Evolutionary conservation across 2,113 vertebrate genomes (phyloP), one percentile per base, ranked within the genome.

Genomic region (Myrmecophaga tridactyla): DNA sequence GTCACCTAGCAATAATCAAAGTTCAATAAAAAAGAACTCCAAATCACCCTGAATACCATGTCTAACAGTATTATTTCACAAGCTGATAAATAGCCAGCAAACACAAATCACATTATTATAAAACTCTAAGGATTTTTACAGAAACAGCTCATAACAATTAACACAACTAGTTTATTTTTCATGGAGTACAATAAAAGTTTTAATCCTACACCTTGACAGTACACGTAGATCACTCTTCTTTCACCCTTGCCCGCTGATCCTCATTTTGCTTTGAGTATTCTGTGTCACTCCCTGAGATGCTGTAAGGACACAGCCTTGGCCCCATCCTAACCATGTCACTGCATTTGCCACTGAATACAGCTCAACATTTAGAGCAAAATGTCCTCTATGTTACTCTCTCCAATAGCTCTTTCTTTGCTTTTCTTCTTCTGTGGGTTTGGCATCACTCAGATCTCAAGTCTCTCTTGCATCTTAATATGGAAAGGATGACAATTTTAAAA

Each of bases 1-100:
- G 25, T 63, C 65, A 92, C 77, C 46, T 23, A 93, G 43, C n/a
- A 34, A 85, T 72, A 87, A 89, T 11, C 87, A 92, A 96, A 88
- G 46, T 46, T 92, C 58, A 31, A 20, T 92, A 73, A 73, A 51
- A 85, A 72, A 60, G 67, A 85, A 18, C 31, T 17, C 13, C 9
- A 53, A 21, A 53, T 78, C 65, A 58, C 43, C 36, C 60, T 85
- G 43, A 46, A 77, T 78, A 63, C 8, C 17, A 90, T 31, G 17
- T 43, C 14, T 43, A 73, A 93, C 6, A 41, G 2, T 3, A 6
- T 36, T 56, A 67, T 67, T 96, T 93, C 81, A 92, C n/a, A 82
- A 65, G 53, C n/a, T 89, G 23, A 94, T 76, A 23, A 67, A 89
- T 25, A 87, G 53, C 43, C 5, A 73, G n/a, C 7, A 76, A 36